Evolutionary conservation across 2,797 vertebrate species (phyloP).

Genomic region (Tauraco hartlaubi): DNA sequence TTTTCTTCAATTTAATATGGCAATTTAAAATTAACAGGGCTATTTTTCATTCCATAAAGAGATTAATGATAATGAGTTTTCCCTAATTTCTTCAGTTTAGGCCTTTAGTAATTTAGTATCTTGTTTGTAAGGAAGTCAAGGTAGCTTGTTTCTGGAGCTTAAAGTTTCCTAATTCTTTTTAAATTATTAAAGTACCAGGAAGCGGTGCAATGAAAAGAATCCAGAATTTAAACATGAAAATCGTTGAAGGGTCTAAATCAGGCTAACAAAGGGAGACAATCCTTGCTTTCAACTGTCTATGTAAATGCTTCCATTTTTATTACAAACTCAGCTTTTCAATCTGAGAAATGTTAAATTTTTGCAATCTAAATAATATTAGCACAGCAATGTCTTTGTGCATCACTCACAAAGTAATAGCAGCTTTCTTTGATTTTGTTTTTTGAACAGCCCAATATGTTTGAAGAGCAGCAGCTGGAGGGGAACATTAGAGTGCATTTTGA

Average conservation of each 20-base stretch:
- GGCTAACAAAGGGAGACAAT: not conserved
- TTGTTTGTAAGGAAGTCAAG: not conserved
- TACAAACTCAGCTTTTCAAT: conserved; percentile 4
- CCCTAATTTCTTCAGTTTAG: conserved; percentile 45
- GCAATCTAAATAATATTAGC: not conserved
- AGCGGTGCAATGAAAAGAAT: not conserved
- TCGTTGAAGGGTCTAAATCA: not conserved
- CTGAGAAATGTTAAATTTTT: conserved; percentile 8
- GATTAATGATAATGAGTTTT: conserved; percentile 69
- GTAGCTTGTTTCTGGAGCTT: not conserved
- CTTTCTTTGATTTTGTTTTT: conserved; percentile 47
- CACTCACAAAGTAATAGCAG: not conserved
- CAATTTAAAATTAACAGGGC: conserved; percentile 42
- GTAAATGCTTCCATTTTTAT: conserved; percentile 10
- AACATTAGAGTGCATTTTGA: not conserved
- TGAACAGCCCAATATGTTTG: conserved; percentile 6
- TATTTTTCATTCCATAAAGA: conserved; percentile 62
- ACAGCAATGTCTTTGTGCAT: conserved; percentile 18
- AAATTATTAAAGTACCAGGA: not conserved
- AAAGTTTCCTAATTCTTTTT: not conserved
- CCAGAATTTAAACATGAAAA: not conserved
- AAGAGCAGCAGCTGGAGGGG: conserved; percentile 2
- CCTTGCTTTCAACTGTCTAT: not conserved
- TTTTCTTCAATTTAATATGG: conserved; percentile 48
- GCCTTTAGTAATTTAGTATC: not conserved